Conservation (phyloP, 2,113 vertebrate species). For the Halichoeres trimaculatus region DNA sequence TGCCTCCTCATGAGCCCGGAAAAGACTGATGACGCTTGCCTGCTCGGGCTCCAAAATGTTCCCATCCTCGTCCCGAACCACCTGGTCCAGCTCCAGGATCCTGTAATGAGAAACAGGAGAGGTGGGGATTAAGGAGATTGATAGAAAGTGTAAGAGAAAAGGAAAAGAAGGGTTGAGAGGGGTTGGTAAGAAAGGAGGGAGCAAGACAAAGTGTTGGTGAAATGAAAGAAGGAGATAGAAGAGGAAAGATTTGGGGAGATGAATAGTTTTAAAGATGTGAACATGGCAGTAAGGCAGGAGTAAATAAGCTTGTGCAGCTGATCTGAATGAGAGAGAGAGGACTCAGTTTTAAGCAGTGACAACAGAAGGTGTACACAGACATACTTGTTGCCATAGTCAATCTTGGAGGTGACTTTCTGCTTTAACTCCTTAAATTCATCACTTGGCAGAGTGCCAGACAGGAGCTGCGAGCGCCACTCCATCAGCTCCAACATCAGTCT, state of each 20-base stretch:
- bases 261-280: neutral
- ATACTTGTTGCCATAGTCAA: constrained; percentile 98
- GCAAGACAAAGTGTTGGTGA: neutral
- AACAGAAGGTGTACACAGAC: constrained; percentile 9
- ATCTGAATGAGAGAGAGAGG: neutral
- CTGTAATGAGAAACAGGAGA: constrained; percentile 69
- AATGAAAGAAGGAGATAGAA: neutral
- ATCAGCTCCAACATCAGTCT: constrained; percentile 95
- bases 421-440: constrained; percentile 98
- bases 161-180: neutral
- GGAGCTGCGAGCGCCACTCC: constrained; percentile 97
- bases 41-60: constrained; percentile 96
- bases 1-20: constrained; percentile 93
- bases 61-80: constrained; percentile 92
- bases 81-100: constrained; percentile 93
- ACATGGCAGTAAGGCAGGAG: neutral
- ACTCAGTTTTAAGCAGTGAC: neutral
- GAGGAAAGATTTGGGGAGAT: neutral
- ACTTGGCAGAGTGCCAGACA: constrained; percentile 94
- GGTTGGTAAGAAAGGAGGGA: neutral
- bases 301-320: neutral
- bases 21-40: constrained; percentile 94
- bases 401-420: constrained; percentile 98
- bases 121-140: neutral
- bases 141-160: constrained; percentile 8